phyloP scores from a whole-genome alignment of 2,888 invertebrate genomes.

The Leptogaster cylindrica region DNA sequence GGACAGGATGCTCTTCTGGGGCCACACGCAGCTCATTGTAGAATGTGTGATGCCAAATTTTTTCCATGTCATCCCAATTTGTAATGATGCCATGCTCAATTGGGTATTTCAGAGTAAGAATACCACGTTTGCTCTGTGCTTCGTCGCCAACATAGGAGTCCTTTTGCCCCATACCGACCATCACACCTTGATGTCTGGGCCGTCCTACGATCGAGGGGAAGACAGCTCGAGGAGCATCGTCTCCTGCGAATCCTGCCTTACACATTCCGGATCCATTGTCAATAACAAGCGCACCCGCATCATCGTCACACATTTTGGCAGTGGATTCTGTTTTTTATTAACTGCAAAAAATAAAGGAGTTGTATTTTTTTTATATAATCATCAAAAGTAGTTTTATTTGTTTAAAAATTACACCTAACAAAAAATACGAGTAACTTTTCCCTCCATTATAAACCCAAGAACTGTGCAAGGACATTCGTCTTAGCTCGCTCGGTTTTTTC shows the following conservation, averaged over 20 bases:
- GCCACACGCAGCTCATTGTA: slow-evolving; percentile 97
- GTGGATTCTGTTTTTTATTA: slow-evolving; percentile 49
- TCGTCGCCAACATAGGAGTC: slow-evolving; percentile 97
- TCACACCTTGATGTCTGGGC: slow-evolving; percentile 91
- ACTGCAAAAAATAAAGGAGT: neutral
- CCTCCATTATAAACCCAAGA: neutral
- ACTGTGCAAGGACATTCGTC: too few species aligned
- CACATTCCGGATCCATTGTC: slow-evolving; percentile 98
- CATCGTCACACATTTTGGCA: slow-evolving; percentile 78
- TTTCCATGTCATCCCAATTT: slow-evolving; percentile 99
- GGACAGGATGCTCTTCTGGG: slow-evolving; percentile 89
- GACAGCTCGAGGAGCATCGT: slow-evolving; percentile 89
- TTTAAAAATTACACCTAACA: neutral
- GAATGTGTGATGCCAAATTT: slow-evolving; percentile 98
- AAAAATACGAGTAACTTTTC: too few species aligned
- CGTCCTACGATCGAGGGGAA: slow-evolving; percentile 96
- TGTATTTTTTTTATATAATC: too few species aligned
- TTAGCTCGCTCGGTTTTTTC: too few species aligned
- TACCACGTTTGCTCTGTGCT: slow-evolving; percentile 96
- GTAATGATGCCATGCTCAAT: slow-evolving; percentile 98
- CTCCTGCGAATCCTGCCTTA: slow-evolving; percentile 96
- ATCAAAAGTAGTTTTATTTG: too few species aligned
- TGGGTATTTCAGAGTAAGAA: slow-evolving; percentile 94
- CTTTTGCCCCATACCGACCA: slow-evolving; percentile 99
- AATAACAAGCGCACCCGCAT: slow-evolving; percentile 84